These are phyloP conservation scores for Microtus richardsoni DNA, from an alignment of 2,113 vertebrate species.

Conservation along the genomic window DNA sequence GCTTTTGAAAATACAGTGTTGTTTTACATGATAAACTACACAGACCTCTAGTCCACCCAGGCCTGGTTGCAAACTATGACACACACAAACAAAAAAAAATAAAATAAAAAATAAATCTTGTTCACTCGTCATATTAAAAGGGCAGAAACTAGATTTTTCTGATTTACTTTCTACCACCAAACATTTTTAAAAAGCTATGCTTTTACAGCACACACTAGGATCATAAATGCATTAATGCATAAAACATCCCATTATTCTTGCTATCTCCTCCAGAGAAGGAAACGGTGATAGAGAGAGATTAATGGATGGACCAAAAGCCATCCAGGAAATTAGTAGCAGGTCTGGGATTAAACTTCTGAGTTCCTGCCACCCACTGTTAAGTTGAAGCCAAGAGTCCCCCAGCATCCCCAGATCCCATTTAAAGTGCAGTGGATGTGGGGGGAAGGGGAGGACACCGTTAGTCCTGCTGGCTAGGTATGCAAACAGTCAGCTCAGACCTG, in stretches of 20 bases:
- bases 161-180: conserved; percentile 64
- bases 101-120: neutral
- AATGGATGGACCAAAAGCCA: conserved; percentile 69
- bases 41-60: neutral
- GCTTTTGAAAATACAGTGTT: conserved; percentile 18
- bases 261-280: conserved; percentile 77
- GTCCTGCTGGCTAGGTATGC: neutral
- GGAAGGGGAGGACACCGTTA: neutral
- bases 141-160: conserved; percentile 53
- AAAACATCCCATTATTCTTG: conserved; percentile 79
- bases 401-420: conserved; percentile 21
- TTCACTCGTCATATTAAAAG: conserved; percentile 51
- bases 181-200: conserved; percentile 52
- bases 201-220: conserved; percentile 59
- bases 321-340: conserved; percentile 80
- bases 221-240: conserved; percentile 78
- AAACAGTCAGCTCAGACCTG: neutral
- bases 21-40: conserved; percentile 5
- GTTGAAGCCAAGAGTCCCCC: conserved; percentile 26
- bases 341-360: conserved; percentile 75
- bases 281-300: conserved; percentile 79
- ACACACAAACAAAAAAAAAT: neutral
- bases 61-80: conserved; percentile 40
- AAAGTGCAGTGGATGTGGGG: neutral
- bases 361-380: conserved; percentile 77